Conservation (phyloP, 2,113 vertebrate species). For the Ictalurus furcatus region DNA sequence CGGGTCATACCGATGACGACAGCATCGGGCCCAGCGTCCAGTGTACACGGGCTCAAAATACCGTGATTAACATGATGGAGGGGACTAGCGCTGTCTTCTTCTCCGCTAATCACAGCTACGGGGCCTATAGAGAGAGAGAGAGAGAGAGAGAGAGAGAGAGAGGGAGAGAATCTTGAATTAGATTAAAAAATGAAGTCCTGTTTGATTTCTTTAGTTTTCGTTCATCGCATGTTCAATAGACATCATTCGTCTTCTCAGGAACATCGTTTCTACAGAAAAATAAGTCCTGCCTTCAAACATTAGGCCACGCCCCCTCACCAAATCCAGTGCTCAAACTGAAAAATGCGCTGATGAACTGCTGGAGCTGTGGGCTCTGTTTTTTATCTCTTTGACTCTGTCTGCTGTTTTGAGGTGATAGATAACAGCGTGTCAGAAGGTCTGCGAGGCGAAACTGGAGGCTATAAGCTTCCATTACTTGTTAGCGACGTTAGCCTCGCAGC, state of each 20-base stretch:
- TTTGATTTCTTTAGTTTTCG: background rate
- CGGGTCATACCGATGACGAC: conserved; percentile 96
- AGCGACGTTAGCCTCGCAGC: background rate
- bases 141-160: background rate
- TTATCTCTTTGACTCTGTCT: background rate
- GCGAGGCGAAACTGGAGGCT: background rate
- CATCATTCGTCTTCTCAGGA: background rate
- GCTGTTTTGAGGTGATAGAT: background rate
- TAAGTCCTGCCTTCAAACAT: background rate
- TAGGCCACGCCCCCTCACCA: background rate
- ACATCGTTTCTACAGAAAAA: background rate
- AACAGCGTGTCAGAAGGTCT: background rate
- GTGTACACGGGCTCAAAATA: conserved; percentile 84
- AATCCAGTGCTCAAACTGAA: background rate
- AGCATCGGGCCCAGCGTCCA: conserved; percentile 84
- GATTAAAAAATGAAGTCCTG: background rate
- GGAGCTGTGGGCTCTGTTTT: background rate
- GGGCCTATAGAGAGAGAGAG: conserved; percentile 74
- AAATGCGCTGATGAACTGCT: background rate
- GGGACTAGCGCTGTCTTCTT: conserved; percentile 93
- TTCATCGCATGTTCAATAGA: too few relatives aligned
- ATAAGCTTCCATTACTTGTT: background rate
- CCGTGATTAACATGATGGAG: conserved; percentile 96
- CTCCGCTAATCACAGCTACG: conserved; percentile 91
- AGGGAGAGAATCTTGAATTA: background rate